Conservation (phyloP, 2,888 invertebrate species). For the Pycnomerus fuliginosus region DNA sequence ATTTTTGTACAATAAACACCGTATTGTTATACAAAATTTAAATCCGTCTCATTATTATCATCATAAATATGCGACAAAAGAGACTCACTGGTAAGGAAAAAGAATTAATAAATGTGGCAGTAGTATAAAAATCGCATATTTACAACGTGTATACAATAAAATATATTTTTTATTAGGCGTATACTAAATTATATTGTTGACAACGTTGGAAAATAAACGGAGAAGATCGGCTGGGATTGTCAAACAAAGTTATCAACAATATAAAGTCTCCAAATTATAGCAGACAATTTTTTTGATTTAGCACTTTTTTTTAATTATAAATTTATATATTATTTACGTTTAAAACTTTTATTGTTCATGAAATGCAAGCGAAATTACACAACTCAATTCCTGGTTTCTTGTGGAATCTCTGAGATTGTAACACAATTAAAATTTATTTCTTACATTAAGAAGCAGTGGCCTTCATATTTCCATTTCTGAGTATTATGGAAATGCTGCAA, state of each 20-base stretch:
- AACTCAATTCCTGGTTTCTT: constrained; percentile 22
- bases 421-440: too few relatives aligned
- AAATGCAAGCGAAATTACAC: constrained; percentile 23
- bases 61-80: constrained; percentile 14
- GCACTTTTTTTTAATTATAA: constrained; percentile 26
- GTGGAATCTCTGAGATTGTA: too few relatives aligned
- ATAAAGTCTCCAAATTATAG: constrained; percentile 11
- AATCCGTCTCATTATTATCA: constrained; percentile 4
- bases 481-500: too few relatives aligned
- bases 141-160: constrained; percentile 20
- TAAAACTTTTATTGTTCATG: constrained; percentile 16
- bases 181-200: constrained; percentile 22
- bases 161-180: not conserved
- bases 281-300: constrained; percentile 21
- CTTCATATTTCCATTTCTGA: too few relatives aligned
- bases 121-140: constrained; percentile 38
- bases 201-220: constrained; percentile 6
- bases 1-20: constrained; percentile 41
- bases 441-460: too few relatives aligned
- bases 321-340: constrained; percentile 14
- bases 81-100: constrained; percentile 4
- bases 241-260: constrained; percentile 28
- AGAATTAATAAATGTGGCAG: constrained; percentile 15
- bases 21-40: constrained; percentile 39
- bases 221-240: constrained; percentile 26